Conservation (phyloP, 2,888 invertebrate genomes). For the Pseudolycoriella hygida region DNA sequence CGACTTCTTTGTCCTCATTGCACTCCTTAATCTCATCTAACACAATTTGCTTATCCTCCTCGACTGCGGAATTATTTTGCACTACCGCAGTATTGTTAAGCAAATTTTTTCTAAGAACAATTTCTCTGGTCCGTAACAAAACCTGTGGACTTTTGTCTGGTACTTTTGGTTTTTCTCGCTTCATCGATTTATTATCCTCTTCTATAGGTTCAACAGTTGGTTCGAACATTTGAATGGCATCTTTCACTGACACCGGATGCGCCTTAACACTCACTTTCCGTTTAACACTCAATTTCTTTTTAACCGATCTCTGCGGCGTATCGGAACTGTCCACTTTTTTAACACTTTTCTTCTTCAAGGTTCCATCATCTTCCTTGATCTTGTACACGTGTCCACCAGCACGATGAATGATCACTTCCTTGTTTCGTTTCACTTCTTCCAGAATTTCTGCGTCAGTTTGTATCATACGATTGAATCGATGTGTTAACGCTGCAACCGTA, state of each 20-base stretch:
- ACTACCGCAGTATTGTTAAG: background rate
- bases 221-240: slow-evolving; percentile 11
- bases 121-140: slow-evolving; percentile 21
- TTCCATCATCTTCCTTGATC: background rate
- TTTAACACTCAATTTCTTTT: slow-evolving; percentile 13
- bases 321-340: slow-evolving; percentile 16
- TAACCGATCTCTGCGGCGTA: slow-evolving; percentile 23
- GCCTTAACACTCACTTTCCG: slow-evolving; percentile 27
- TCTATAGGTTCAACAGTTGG: slow-evolving; percentile 13
- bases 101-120: slow-evolving; percentile 11
- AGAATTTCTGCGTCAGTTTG: slow-evolving; percentile 27
- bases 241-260: slow-evolving; percentile 10
- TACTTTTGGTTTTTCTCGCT: slow-evolving; percentile 20
- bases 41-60: background rate
- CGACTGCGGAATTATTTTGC: background rate
- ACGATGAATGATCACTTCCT: slow-evolving; percentile 31
- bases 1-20: background rate
- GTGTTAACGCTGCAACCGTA: slow-evolving; percentile 48
- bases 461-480: slow-evolving; percentile 49
- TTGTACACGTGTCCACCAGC: slow-evolving; percentile 25
- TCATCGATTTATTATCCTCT: slow-evolving; percentile 18
- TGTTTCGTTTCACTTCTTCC: slow-evolving; percentile 37
- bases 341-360: slow-evolving; percentile 17
- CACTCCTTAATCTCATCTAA: background rate
- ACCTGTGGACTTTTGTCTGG: slow-evolving; percentile 22